A percentile compares a stretch with the other conserved stretches of the same genome.
phyloP scores from a whole-genome alignment of 1,140 invertebrate genomes.

The Papilio glaucus region DNA sequence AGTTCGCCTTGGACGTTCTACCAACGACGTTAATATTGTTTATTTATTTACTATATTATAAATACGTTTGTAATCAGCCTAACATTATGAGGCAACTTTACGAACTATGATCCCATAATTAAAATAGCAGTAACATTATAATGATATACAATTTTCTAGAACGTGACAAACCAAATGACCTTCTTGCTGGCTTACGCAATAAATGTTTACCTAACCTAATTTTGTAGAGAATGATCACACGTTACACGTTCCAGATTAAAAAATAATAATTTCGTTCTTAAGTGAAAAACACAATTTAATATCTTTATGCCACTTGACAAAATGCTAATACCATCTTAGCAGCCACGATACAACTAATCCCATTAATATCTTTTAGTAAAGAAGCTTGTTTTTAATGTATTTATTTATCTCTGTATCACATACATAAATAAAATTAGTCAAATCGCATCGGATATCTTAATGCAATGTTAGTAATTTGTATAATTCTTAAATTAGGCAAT shows the following conservation, averaged over 20 bases:
- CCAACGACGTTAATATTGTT: no score
- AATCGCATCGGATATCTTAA: no score
- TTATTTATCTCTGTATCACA: background rate
- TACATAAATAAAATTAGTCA: background rate
- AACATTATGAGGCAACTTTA: conserved; percentile 12
- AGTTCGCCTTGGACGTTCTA: no score
- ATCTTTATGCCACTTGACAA: background rate
- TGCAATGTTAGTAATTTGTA: no score
- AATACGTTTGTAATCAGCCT: background rate
- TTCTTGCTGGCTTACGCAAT: background rate
- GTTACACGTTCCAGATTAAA: background rate
- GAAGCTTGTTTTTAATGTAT: background rate
- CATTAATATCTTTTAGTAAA: background rate
- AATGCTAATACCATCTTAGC: background rate
- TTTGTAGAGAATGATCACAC: background rate
- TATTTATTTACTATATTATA: background rate
- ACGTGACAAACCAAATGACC: conserved; percentile 18
- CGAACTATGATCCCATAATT: conserved; percentile 11
- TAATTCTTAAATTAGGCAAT: no score
- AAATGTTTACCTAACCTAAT: background rate
- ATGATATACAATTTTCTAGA: conserved; percentile 12
- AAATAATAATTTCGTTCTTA: background rate
- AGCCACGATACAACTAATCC: background rate
- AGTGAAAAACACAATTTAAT: background rate
- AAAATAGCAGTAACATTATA: conserved; percentile 19